Evolutionary conservation across 2,888 invertebrate species (phyloP), one percentile per base, ranked within the genome.

Genomic region (Bhutanitis thaidina): DNA sequence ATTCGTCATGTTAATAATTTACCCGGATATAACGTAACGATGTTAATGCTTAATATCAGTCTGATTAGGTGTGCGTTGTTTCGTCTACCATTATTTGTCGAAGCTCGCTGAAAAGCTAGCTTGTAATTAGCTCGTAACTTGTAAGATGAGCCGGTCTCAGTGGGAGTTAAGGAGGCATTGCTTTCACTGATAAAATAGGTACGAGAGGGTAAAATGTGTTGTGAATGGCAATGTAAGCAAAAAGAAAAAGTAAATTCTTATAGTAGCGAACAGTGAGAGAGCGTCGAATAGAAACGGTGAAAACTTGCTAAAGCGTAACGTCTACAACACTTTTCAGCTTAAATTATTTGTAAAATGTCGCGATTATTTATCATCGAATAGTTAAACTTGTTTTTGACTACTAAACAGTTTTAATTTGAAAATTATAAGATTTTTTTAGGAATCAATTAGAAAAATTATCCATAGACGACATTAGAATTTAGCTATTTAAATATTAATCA

Each of bases 111-210:
- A 63, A 69, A 69, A 72, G 72, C 69, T 64, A 63, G 67, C 62
- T 65, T 65, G 66, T 76, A 78, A 80, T 80, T 78, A 79, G 73
- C 65, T 65, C 58, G 64, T 62, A 65, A 64, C 69, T 71, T 63
- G 68, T 61, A 74, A 74, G 71, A 67, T 58, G 67, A 71, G 60
- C 55, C 59, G 49, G 35, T 46, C 36, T 39, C 36, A 40, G 32
- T 25, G 30, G 43, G 48, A 10, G 39, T 27, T 3, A n/a, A 14
- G 15, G 27, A 37, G 8, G 37, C 8, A 45, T 9, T 41, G 9
- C 16, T 25, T 37, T 46, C 13, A 25, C 32, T 34, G 8, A 34
- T 35, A 30, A 51, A 39, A 27, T 50, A 30, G 12, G 46, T 46
- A 46, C 32, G 30, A 20, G 46, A 35, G 51, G 20, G 25, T 41